Evolutionary conservation across 2,113 vertebrate species (phyloP), one percentile per base, ranked within the genome.

Genomic region (Barnardius zonarius): DNA sequence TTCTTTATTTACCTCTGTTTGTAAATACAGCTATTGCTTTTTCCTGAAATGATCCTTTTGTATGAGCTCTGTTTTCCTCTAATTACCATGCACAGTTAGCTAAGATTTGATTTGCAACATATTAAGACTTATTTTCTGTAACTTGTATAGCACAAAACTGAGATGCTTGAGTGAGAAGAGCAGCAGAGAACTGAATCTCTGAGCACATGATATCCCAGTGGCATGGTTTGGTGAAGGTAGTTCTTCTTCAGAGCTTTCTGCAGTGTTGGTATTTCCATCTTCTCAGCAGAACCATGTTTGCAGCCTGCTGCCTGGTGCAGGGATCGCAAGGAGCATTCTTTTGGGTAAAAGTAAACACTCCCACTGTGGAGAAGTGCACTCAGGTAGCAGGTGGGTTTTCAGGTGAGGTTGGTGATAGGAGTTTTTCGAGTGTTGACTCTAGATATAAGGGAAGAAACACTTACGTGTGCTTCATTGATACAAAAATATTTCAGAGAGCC

Each of bases 181-280:
- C 28, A 43, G 51, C 18, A 28, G 48, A 39, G 31, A 28, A 16
- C 23, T 1, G 1, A 43, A 13, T 64, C 46, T 48, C 37, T 19
- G 25, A 44, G 23, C 10, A 4, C 7, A 8, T 0, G 0, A 35
- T 55, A 0, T 77, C 15, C 43, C 52, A 28, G 8, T 1, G 2
- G 6, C 20, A 8, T 0, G 5, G 13, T 23, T 94, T 89, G 33
- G 10, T 43, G 24, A 22, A 78, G 13, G 31, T 37, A 8, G 14
- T 78, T 89, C 78, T 66, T 31, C 35, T 88, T 59, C 8, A 9
- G 43, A 75, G 43, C 13, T 18, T 72, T 57, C 14, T 13, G 3
- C 43, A 46, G 43, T 44, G 16, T 18, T 82, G 18, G 27, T 64
- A 33, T 14, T 82, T 30, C 35, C 3, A 5, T 55, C 15, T 4